Percentiles rank a stretch among this genome's conserved stretches.
phyloP scores from a whole-genome alignment of 2,113 vertebrate genomes.

The Trematocara stigmaticum region DNA sequence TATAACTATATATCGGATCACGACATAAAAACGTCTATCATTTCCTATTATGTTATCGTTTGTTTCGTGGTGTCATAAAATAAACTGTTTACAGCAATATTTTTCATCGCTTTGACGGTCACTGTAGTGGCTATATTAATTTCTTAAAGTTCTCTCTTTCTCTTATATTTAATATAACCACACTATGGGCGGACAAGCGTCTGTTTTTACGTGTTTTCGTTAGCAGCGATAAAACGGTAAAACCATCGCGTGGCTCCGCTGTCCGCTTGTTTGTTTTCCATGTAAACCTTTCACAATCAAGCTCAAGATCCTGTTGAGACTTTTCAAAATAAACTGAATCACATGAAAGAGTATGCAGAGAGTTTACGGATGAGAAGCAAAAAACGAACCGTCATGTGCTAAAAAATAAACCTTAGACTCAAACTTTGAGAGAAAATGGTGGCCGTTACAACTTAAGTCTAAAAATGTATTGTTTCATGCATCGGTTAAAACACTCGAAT shows the following conservation, averaged over 20 bases:
- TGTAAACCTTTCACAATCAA: too few relatives aligned
- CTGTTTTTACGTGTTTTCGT: neutral
- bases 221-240: neutral
- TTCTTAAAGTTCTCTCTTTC: neutral
- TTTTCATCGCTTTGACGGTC: neutral
- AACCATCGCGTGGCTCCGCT: neutral
- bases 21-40: fast-evolving
- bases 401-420: too few relatives aligned
- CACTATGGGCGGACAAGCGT: neutral
- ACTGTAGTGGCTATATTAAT: neutral
- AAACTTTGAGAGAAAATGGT: too few relatives aligned
- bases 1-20: neutral
- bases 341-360: too few relatives aligned
- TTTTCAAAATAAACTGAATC: too few relatives aligned
- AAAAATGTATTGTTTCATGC: too few relatives aligned
- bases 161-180: neutral
- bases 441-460: too few relatives aligned
- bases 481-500: too few relatives aligned
- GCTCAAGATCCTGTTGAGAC: too few relatives aligned
- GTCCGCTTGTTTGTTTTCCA: too few relatives aligned
- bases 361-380: too few relatives aligned
- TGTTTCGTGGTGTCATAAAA: neutral
- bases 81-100: neutral
- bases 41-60: neutral
- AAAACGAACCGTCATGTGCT: too few relatives aligned